phyloP scores from a whole-genome alignment of 2,888 invertebrate genomes.

The Ophioninae sp. region DNA sequence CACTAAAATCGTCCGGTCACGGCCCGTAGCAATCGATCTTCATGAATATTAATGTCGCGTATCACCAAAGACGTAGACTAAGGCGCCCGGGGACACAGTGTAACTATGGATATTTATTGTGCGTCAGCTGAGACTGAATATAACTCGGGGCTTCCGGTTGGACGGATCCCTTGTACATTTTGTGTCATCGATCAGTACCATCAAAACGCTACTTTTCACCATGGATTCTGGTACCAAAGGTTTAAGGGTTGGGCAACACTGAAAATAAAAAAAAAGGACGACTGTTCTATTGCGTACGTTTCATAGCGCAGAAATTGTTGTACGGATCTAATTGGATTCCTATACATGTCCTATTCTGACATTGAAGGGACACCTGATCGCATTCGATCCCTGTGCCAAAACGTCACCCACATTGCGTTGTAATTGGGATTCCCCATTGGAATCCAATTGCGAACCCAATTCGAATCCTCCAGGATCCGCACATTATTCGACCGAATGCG shows the following conservation, averaged over 20 bases:
- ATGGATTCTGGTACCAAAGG: not conserved
- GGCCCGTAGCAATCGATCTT: constrained; percentile 57
- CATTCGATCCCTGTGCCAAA: not conserved
- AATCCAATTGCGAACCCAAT: too few species aligned
- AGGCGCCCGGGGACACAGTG: not conserved
- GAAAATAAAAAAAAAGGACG: too few species aligned
- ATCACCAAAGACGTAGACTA: constrained; percentile 32
- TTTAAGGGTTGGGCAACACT: not conserved
- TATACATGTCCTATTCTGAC: too few species aligned
- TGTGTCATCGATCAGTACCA: not conserved
- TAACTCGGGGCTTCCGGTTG: constrained; percentile 33
- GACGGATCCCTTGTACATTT: constrained; percentile 30
- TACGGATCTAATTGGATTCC: too few species aligned
- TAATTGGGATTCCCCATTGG: too few species aligned
- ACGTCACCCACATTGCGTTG: too few species aligned
- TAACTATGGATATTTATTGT: constrained; percentile 1
- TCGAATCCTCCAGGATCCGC: too few species aligned
- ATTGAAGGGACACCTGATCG: too few species aligned
- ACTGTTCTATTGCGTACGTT: too few species aligned
- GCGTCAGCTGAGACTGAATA: constrained; percentile 29
- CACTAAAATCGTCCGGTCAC: constrained; percentile 53
- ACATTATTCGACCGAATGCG: too few species aligned
- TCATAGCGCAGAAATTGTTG: too few species aligned
- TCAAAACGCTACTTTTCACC: constrained; percentile 18
- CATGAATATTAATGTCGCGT: constrained; percentile 62